These are phyloP conservation scores for Blera fallax DNA, from an alignment of 2,888 invertebrate genomes.

Conservation along the genomic window DNA sequence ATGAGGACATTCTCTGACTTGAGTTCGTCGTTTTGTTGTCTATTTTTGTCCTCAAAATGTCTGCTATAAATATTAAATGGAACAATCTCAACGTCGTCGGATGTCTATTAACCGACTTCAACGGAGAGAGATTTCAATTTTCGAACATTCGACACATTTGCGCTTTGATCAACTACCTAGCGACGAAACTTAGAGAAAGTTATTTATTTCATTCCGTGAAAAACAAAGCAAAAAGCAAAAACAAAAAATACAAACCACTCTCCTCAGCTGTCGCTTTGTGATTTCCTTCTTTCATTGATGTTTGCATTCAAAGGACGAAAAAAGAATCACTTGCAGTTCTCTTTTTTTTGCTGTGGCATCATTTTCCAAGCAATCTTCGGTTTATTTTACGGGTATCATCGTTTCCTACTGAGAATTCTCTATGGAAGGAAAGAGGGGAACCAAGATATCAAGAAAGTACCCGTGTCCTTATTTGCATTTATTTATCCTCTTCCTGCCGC, in stretches of 20 bases:
- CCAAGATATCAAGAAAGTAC: not conserved
- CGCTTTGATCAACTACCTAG: constrained; percentile 37
- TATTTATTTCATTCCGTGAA: not conserved
- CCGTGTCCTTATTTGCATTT: constrained; percentile 58
- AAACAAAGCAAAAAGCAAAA: not conserved
- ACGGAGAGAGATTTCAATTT: not conserved
- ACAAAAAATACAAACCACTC: not conserved
- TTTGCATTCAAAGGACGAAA: constrained; percentile 43
- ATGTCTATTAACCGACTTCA: not conserved
- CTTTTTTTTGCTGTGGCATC: constrained; percentile 20
- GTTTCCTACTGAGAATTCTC: not conserved
- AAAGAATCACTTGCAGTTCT: constrained; percentile 40
- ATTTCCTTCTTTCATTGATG: constrained; percentile 5
- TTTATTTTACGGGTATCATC: constrained; percentile 33
- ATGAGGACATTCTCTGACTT: constrained; percentile 42
- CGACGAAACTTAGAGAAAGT: not conserved
- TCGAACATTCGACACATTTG: constrained; percentile 20
- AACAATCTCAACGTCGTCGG: constrained; percentile 5
- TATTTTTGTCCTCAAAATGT: constrained; percentile 32
- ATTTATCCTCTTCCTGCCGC: constrained; percentile 55
- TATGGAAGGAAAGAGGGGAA: not conserved
- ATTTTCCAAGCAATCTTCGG: constrained; percentile 42
- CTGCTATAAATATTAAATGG: constrained; percentile 33
- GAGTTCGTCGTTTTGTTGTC: constrained; percentile 9
- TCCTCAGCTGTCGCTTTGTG: constrained; percentile 9